A percentile compares a stretch with the other conserved stretches of the same genome.
These are phyloP conservation scores for Carposina sasakii DNA, from an alignment of 1,140 invertebrate genomes.

Conservation along the genomic window DNA sequence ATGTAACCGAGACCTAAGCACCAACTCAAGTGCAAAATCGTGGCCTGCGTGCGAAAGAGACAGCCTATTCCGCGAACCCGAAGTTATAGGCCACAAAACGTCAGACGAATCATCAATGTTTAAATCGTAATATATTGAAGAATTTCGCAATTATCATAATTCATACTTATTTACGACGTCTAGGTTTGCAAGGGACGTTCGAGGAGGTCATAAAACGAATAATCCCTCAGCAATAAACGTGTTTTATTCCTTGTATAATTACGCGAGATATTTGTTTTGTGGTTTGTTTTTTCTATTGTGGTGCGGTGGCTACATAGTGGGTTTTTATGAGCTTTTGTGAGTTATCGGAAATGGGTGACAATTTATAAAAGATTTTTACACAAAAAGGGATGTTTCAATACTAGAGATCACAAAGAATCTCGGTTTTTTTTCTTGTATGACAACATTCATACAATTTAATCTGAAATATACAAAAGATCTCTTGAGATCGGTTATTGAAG, in stretches of 20 bases:
- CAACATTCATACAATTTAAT: too few relatives aligned
- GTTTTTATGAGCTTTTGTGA: too few relatives aligned
- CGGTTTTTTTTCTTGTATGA: too few relatives aligned
- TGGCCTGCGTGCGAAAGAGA: constrained; percentile 12
- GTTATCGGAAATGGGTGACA: too few relatives aligned
- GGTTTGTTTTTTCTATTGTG: constrained; percentile 36
- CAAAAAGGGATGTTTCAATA: too few relatives aligned
- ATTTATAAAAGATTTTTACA: too few relatives aligned
- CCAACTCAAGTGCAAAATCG: too few relatives aligned
- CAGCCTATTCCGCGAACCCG: constrained; percentile 51
- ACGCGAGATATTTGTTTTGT: constrained; percentile 25
- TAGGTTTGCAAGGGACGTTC: constrained; percentile 58
- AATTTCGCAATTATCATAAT: constrained; percentile 72
- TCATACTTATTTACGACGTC: constrained; percentile 70
- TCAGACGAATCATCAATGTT: constrained; percentile 67
- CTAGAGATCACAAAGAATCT: too few relatives aligned
- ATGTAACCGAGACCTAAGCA: too few relatives aligned
- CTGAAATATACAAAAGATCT: too few relatives aligned
- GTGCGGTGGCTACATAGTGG: too few relatives aligned
- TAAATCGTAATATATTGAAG: constrained; percentile 71
- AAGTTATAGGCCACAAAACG: constrained; percentile 67
- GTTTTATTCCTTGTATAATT: constrained; percentile 58
- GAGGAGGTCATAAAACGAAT: constrained; percentile 58
- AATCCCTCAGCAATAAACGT: constrained; percentile 54
- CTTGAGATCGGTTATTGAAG: too few relatives aligned